These are phyloP conservation scores for Dromiciops gliroides DNA, from an alignment of 2,113 vertebrate genomes.

Conservation along the genomic window DNA sequence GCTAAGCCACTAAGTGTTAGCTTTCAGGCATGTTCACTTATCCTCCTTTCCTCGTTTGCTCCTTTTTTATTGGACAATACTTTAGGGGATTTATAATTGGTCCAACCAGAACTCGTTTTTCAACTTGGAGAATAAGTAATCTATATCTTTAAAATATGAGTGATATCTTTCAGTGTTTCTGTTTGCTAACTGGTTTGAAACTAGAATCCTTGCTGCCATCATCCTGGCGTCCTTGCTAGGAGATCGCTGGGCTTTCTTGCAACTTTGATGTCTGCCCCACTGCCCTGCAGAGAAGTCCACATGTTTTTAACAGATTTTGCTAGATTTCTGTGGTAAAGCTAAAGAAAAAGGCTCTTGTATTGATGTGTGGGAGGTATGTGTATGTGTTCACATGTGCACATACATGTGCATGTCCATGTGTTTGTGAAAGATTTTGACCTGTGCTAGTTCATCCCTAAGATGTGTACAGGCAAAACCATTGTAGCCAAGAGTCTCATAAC, in stretches of 20 bases:
- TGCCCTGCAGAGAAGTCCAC: not conserved
- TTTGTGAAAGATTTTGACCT: not conserved
- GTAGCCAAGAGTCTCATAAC: not conserved
- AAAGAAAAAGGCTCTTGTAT: constrained; percentile 15
- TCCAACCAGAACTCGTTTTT: not conserved
- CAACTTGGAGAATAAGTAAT: constrained; percentile 20
- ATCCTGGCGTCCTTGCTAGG: not conserved
- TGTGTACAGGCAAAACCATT: not conserved
- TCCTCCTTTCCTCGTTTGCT: not conserved
- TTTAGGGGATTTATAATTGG: not conserved
- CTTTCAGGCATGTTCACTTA: constrained; percentile 16
- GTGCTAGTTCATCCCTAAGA: not conserved
- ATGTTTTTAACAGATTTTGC: not conserved
- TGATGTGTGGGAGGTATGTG: not conserved
- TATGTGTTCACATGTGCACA: not conserved
- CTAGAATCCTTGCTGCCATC: not conserved
- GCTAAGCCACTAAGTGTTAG: constrained; percentile 1
- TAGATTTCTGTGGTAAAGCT: not conserved
- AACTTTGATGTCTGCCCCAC: not conserved
- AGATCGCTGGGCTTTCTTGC: constrained; percentile 1
- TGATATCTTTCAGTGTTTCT: accelerated
- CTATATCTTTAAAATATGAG: not conserved
- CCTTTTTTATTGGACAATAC: not conserved
- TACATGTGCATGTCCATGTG: not conserved
- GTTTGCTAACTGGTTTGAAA: not conserved